phyloP scores from a whole-genome alignment of 2,797 vertebrate species.

The Botia almorhae region DNA sequence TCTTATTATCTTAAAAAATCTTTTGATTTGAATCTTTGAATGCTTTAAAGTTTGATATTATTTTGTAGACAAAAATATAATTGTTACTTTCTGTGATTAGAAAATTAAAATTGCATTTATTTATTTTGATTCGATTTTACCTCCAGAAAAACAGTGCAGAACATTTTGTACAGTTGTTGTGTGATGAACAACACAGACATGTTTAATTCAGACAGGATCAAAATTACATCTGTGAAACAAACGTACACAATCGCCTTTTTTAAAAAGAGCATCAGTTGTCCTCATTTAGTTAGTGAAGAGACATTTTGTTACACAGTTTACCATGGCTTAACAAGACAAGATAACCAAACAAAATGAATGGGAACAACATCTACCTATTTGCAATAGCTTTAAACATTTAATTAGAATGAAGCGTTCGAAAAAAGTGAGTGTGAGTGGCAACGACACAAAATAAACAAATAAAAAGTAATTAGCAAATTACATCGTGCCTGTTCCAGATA shows the following conservation, averaged over 20 bases:
- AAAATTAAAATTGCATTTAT: too few species aligned
- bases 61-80: too few species aligned
- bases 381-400: conserved; percentile 57
- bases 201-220: background rate
- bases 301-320: conserved; percentile 36
- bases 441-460: conserved; percentile 64
- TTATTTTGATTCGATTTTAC: too few species aligned
- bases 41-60: too few species aligned
- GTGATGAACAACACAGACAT: background rate
- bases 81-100: too few species aligned
- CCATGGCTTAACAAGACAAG: conserved; percentile 51
- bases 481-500: conserved; percentile 63
- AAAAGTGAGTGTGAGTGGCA: conserved; percentile 42
- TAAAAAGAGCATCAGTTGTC: background rate
- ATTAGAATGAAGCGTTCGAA: conserved; percentile 64
- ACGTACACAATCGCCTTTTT: background rate
- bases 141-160: too few species aligned
- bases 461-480: conserved; percentile 66
- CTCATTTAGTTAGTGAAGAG: conserved; percentile 36
- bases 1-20: too few species aligned
- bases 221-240: background rate
- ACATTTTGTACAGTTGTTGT: background rate
- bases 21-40: too few species aligned
- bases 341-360: conserved; percentile 55
- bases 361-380: conserved; percentile 38